Base-by-base conservation (phyloP, 2,113 vertebrate genomes). In the Scytalopus superciliaris region DNA sequence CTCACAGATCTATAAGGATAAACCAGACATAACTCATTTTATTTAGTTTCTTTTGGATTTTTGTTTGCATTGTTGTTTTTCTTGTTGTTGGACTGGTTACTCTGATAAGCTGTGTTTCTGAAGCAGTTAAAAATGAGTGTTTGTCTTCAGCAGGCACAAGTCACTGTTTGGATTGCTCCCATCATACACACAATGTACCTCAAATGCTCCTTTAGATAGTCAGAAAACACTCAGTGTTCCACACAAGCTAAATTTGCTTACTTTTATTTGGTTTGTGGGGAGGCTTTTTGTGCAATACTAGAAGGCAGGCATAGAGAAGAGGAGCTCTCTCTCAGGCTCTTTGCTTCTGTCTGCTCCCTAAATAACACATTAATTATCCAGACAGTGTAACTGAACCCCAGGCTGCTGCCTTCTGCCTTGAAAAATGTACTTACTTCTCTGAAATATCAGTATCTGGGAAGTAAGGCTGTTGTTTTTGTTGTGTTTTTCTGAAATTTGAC, bases 301-400 rank as follows among this genome's bases (percentile, higher is more conserved):
- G 42, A 75, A 88, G 40, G 31, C 82, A 79, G 53, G 28, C 59
- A 90, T 10, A 44, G 49, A 87, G 53, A 83, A 37, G 27, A 93
- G 53, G 50, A 88, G 95, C 62, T 85, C 92, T 93, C 88, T 94
- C 88, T 93, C 94, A 95, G 95, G 80, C 94, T 94, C 79, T 83
- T 80, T 63, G 79, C 79, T 94, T 90, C 92, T 94, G 50, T 66
- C 45, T 88, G 88, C 82, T 94, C 63, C 78, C 63, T 88, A 86
- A 92, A 93, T 44, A 94, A 80, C 79, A 70, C 83, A 88, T 94
- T 92, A 84, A 95, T 97, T 89, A 92, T 60, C 18, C 53, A 0
- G 70, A 45, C 62, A 79, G 33, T 68, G 84, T 93, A 91, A 91
- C 57, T 96, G 95, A 97, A 95, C 91, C 93, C 70, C 74, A 91